These are phyloP conservation scores for Zenarchopterus dispar DNA, from an alignment of 2,797 vertebrate genomes.

Conservation along the genomic window DNA sequence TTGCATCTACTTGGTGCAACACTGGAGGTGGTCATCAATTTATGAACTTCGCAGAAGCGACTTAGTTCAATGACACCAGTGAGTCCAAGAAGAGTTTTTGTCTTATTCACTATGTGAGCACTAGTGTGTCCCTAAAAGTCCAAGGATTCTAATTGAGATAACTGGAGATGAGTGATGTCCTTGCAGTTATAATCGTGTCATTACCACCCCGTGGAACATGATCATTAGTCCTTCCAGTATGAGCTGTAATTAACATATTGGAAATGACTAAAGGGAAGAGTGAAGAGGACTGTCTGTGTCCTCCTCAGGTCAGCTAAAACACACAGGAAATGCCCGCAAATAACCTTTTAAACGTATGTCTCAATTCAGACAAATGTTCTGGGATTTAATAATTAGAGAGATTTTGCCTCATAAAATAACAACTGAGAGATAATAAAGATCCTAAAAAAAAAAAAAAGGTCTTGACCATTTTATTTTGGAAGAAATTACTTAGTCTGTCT, in stretches of 20 bases:
- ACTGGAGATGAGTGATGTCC: conserved; percentile 73
- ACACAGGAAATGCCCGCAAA: neutral
- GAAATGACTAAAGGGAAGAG: conserved; percentile 47
- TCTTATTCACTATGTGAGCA: conserved; percentile 8
- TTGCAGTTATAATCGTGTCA: conserved; percentile 68
- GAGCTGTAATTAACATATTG: conserved; percentile 63
- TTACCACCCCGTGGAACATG: conserved; percentile 71
- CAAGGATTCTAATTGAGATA: conserved; percentile 69
- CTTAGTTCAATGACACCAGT: conserved; percentile 47
- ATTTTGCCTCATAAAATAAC: too few relatives aligned
- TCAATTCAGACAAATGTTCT: too few relatives aligned
- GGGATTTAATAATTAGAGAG: too few relatives aligned
- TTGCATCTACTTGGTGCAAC: neutral
- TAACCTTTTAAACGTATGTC: neutral
- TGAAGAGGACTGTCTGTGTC: conserved; percentile 34
- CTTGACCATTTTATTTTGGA: too few relatives aligned
- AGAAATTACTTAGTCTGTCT: too few relatives aligned
- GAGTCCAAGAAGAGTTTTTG: conserved; percentile 4
- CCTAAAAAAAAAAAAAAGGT: too few relatives aligned
- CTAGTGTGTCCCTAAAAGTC: conserved; percentile 33
- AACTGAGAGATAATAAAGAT: too few relatives aligned
- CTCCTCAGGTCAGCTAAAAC: too few relatives aligned
- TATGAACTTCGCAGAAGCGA: conserved; percentile 42
- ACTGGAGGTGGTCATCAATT: conserved; percentile 8
- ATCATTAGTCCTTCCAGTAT: conserved; percentile 68